phyloP scores from a whole-genome alignment of 2,113 vertebrate genomes.

The Aspidoscelis tigris region DNA sequence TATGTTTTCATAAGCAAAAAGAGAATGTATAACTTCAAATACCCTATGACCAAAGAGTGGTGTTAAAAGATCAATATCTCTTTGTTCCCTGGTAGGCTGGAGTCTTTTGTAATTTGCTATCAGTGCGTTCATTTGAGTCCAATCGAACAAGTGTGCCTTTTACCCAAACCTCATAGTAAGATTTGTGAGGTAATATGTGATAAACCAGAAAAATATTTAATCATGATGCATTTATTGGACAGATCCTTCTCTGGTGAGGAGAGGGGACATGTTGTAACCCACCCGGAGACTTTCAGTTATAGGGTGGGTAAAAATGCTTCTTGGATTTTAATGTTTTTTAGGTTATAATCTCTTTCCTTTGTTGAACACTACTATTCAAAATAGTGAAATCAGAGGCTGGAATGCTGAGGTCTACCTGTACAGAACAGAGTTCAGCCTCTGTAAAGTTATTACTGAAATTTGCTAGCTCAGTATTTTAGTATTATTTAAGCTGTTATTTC shows the following conservation, averaged over 20 bases:
- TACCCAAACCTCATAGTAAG: not conserved
- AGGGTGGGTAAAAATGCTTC: no score
- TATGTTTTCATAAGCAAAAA: not conserved
- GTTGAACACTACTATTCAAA: not conserved
- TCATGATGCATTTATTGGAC: not conserved
- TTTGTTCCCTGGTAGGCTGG: not conserved
- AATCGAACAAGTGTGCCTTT: not conserved
- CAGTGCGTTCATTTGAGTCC: not conserved
- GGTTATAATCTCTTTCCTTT: not conserved
- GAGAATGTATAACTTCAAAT: not conserved
- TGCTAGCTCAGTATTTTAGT: not conserved
- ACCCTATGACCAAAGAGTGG: not conserved
- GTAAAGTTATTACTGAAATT: not conserved
- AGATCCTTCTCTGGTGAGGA: no score
- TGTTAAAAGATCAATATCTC: not conserved
- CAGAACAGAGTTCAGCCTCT: not conserved
- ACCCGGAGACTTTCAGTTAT: no score
- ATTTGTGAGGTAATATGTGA: not conserved
- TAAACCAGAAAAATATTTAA: not conserved
- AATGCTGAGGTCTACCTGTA: not conserved
- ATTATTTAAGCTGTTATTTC: not conserved
- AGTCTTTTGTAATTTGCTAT: no score
- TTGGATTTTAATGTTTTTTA: not conserved
- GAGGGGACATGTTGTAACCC: no score
- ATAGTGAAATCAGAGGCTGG: not conserved